A percentile compares a stretch with the other conserved stretches of the same genome.
These are phyloP conservation scores for Andrena haemorrhoa DNA, from an alignment of 2,888 invertebrate genomes.

Conservation along the genomic window DNA sequence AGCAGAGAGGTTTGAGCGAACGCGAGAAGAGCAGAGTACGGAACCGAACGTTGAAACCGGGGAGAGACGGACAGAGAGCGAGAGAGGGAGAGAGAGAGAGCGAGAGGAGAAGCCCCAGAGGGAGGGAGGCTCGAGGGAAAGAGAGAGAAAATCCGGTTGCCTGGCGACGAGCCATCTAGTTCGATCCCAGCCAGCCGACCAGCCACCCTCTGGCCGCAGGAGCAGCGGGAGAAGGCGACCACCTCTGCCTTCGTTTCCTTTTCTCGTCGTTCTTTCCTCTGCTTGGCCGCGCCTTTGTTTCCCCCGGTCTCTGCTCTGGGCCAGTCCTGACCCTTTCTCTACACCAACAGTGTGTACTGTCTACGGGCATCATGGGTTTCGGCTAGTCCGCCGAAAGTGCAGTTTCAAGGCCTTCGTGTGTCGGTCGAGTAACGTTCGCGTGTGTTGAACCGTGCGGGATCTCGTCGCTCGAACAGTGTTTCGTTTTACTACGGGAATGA, in stretches of 20 bases:
- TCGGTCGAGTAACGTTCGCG: constrained; percentile 28
- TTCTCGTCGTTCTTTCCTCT: constrained; percentile 42
- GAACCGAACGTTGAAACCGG: constrained; percentile 29
- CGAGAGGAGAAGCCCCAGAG: constrained; percentile 4
- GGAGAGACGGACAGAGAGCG: constrained; percentile 25
- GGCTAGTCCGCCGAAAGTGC: constrained; percentile 38
- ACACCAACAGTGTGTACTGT: not conserved
- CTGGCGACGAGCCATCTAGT: constrained; percentile 84
- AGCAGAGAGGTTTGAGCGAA: constrained; percentile 19
- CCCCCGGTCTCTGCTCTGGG: constrained; percentile 1
- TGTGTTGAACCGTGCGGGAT: constrained; percentile 17
- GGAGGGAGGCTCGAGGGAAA: constrained; percentile 35
- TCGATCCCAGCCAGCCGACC: constrained; percentile 84
- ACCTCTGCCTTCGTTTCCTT: constrained; percentile 49
- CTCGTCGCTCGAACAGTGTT: constrained; percentile 18
- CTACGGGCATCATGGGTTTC: constrained; percentile 20
- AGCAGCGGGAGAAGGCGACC: constrained; percentile 64
- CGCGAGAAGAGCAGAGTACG: constrained; percentile 35
- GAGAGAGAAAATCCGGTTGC: constrained; percentile 80
- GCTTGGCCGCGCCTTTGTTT: constrained; percentile 33
- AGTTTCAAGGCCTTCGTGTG: constrained; percentile 49
- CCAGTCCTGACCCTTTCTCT: not conserved
- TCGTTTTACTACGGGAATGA: constrained; percentile 17
- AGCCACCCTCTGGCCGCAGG: constrained; percentile 72
- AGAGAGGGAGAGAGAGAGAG: not conserved